phyloP scores from a whole-genome alignment of 2,797 vertebrate genomes.

The Paratrypauchen microcephalus region DNA sequence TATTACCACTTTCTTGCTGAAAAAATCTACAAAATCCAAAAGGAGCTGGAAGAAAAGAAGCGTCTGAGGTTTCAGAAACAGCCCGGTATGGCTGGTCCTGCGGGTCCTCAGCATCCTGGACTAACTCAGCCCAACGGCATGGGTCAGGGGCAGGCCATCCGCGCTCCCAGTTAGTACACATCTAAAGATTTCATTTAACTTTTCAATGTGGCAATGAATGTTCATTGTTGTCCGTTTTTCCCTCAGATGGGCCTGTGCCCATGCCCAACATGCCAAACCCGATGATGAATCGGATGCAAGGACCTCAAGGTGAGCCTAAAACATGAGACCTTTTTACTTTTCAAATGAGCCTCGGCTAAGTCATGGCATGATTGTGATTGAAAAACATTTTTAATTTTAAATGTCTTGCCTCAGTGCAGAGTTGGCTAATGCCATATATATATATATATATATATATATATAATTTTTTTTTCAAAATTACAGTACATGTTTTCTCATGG shows the following conservation, averaged over 20 bases:
- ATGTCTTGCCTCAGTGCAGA: too few species aligned
- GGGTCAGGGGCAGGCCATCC: constrained; percentile 83
- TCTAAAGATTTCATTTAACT: background rate
- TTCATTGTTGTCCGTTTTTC: background rate
- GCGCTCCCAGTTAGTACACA: constrained; percentile 86
- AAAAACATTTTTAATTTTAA: background rate
- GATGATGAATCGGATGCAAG: constrained; percentile 90
- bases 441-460: too few species aligned
- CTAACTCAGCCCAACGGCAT: constrained; percentile 84
- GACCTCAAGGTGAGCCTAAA: constrained; percentile 85
- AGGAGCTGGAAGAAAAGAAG: constrained; percentile 96
- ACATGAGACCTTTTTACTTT: too few species aligned
- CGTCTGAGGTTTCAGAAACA: constrained; percentile 93
- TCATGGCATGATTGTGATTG: background rate
- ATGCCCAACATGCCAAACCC: constrained; percentile 89
- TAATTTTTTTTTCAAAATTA: background rate
- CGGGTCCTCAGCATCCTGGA: constrained; percentile 83
- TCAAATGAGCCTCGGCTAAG: too few species aligned
- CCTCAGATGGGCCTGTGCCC: constrained; percentile 90
- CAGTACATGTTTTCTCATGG: background rate
- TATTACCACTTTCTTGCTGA: constrained; percentile 98
- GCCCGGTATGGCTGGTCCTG: constrained; percentile 82
- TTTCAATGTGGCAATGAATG: background rate
- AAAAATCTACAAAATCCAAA: constrained; percentile 99
- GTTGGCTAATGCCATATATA: background rate